Conservation (phyloP, 1,140 invertebrate species). For the Sycophila sp. region DNA sequence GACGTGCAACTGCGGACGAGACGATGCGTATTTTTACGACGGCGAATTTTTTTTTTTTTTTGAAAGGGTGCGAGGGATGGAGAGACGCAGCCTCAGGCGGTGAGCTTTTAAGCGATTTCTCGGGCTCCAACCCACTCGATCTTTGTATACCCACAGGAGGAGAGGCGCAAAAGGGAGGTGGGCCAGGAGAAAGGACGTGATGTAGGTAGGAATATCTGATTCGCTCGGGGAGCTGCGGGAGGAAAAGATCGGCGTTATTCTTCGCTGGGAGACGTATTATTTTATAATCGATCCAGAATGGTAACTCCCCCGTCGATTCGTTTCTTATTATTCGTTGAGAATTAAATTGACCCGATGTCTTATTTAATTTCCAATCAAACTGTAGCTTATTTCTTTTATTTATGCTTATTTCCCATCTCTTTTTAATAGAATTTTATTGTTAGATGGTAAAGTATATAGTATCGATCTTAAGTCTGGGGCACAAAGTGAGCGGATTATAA, state of each 20-base stretch:
- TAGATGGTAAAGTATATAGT: too few species aligned
- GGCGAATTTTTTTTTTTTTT: too few species aligned
- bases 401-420: too few species aligned
- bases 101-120: conserved; percentile 12
- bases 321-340: too few species aligned
- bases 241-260: too few species aligned
- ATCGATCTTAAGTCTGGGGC: too few species aligned
- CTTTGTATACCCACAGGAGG: conserved; percentile 18
- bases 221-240: not conserved
- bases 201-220: not conserved
- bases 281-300: conserved; percentile 12
- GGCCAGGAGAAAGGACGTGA: not conserved
- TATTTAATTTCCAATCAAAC: too few species aligned
- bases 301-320: not conserved
- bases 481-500: too few species aligned
- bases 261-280: not conserved
- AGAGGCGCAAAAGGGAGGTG: not conserved
- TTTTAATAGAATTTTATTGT: too few species aligned
- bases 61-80: not conserved
- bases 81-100: not conserved
- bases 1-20: not conserved
- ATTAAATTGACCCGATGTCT: too few species aligned
- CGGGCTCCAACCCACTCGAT: conserved; percentile 3
- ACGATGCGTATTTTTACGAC: conserved; percentile 19
- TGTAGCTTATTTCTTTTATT: too few species aligned